These are phyloP conservation scores for Crotalus viridis DNA, from an alignment of 2,113 vertebrate species.

Conservation along the genomic window DNA sequence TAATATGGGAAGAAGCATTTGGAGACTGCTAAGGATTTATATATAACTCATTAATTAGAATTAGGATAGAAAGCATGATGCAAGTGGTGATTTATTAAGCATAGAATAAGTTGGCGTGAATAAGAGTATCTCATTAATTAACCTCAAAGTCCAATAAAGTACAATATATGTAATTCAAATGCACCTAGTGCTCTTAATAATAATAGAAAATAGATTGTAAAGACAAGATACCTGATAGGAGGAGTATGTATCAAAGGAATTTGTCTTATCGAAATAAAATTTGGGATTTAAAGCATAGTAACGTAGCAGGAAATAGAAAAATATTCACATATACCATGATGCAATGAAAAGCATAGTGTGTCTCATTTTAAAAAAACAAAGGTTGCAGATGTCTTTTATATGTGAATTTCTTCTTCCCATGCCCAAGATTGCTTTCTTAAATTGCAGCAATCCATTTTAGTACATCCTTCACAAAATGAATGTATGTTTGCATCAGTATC, in stretches of 20 bases:
- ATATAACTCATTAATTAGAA: constrained; percentile 38
- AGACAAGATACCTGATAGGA: constrained; percentile 3
- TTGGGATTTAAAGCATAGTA: neutral
- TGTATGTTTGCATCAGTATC: neutral
- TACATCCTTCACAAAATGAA: neutral
- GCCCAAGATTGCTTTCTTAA: neutral
- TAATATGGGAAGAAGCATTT: neutral
- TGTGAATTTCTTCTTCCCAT: neutral
- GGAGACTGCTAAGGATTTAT: constrained; percentile 20
- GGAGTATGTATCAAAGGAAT: neutral
- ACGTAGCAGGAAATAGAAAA: neutral
- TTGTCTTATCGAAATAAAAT: neutral
- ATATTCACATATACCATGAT: neutral
- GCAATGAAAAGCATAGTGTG: neutral
- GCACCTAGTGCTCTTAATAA: constrained; percentile 17
- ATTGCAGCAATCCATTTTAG: neutral
- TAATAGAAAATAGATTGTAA: constrained; percentile 4
- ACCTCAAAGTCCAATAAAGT: constrained; percentile 19
- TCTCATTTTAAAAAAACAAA: neutral
- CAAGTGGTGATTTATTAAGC: constrained; percentile 10
- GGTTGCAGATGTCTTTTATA: neutral
- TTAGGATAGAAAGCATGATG: constrained; percentile 24
- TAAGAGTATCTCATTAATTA: constrained; percentile 11
- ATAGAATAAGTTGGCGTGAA: constrained; percentile 34
- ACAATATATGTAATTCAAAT: constrained; percentile 12